A percentile compares a stretch with the other conserved stretches of the same genome.
phyloP scores from a whole-genome alignment of 2,113 vertebrate genomes.

The Ornithorhynchus anatinus region DNA sequence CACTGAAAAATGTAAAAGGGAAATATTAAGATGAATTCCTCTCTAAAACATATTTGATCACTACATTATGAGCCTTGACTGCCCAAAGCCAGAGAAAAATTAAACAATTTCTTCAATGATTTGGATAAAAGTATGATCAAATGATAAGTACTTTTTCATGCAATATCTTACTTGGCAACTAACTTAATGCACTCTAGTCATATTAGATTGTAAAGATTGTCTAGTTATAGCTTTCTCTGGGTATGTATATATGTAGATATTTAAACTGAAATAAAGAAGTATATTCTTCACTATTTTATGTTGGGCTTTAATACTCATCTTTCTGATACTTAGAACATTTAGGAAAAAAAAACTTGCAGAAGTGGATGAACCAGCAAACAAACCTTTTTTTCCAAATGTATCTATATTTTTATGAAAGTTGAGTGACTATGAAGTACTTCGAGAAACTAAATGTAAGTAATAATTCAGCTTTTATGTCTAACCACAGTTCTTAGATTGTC shows the following conservation, averaged over 20 bases:
- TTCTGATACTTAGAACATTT: slow-evolving; percentile 20
- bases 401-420: slow-evolving; percentile 24
- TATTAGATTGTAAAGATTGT: not conserved
- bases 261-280: not conserved
- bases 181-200: not conserved
- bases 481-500: slow-evolving; percentile 3
- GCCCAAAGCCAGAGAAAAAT: slow-evolving; percentile 5
- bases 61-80: not conserved
- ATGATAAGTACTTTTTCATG: no score
- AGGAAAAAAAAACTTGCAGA: not conserved
- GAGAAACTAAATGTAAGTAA: not conserved
- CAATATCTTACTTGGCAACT: no score
- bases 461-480: not conserved
- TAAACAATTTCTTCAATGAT: not conserved
- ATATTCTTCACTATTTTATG: not conserved
- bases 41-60: not conserved
- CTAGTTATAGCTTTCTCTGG: not conserved
- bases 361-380: not conserved
- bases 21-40: slow-evolving; percentile 17
- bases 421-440: not conserved
- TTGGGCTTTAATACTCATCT: not conserved
- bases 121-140: no score
- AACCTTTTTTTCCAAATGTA: slow-evolving; percentile 11
- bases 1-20: slow-evolving; percentile 73
- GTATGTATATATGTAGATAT: not conserved